Evolutionary conservation across 2,797 vertebrate species (phyloP).

Genomic region (Halcyon badia): DNA sequence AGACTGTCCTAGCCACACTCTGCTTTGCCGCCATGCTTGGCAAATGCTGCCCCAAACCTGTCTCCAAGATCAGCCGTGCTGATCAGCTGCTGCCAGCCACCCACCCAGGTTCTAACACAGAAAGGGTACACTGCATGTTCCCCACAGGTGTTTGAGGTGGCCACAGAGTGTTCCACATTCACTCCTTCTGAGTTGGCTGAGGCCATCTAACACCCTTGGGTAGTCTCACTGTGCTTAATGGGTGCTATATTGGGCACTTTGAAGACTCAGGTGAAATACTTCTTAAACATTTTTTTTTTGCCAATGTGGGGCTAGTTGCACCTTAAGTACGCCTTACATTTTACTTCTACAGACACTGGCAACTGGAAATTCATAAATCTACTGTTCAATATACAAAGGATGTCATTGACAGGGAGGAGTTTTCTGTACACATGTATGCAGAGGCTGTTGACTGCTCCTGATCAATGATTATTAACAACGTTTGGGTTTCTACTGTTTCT

Average conservation of each 20-base stretch:
- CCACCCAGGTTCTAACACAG: fast-evolving
- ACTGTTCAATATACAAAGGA: conserved; percentile 14
- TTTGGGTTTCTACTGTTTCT: conserved; percentile 44
- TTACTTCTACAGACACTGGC: conserved; percentile 1
- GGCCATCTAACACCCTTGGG: not conserved
- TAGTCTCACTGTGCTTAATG: not conserved
- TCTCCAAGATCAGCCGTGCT: fast-evolving
- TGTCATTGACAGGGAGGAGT: conserved; percentile 53
- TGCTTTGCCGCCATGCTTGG: not conserved
- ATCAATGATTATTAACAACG: conserved; percentile 24
- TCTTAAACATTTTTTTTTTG: not conserved
- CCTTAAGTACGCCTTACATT: not conserved
- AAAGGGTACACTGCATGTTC: fast-evolving
- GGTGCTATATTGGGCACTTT: not conserved
- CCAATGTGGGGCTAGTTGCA: not conserved
- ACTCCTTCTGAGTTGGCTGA: not conserved
- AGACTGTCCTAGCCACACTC: too few species aligned
- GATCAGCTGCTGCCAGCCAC: not conserved
- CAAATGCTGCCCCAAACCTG: not conserved
- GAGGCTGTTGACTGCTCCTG: conserved; percentile 44
- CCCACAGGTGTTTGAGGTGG: not conserved
- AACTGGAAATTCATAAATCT: conserved; percentile 19
- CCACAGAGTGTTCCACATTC: not conserved
- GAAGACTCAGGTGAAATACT: not conserved
- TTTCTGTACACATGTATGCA: conserved; percentile 38